These are phyloP conservation scores for Lates japonicus DNA, from an alignment of 2,797 vertebrate genomes.

Conservation along the genomic window DNA sequence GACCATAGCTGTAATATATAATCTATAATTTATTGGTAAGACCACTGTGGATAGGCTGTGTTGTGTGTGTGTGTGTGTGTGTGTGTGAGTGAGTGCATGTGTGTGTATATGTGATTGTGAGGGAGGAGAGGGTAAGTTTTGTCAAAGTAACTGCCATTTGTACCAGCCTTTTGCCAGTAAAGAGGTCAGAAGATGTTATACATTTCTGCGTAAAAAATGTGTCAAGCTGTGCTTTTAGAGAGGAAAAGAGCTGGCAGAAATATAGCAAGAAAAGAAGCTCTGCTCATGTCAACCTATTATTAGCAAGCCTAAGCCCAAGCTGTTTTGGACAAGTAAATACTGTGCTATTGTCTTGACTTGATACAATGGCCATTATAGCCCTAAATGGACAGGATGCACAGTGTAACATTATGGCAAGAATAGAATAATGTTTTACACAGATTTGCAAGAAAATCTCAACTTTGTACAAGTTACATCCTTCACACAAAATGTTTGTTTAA, in stretches of 20 bases:
- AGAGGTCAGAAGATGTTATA: constrained; percentile 38
- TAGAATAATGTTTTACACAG: not conserved
- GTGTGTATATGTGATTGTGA: constrained; percentile 1
- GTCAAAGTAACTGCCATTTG: constrained; percentile 6
- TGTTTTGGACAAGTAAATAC: constrained; percentile 28
- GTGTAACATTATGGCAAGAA: not conserved
- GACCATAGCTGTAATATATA: not conserved
- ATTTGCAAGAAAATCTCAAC: not conserved
- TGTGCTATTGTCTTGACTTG: constrained; percentile 32
- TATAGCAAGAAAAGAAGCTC: constrained; percentile 20
- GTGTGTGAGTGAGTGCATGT: not conserved
- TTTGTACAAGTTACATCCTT: not conserved
- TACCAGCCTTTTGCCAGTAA: constrained; percentile 19
- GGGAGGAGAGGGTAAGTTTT: constrained; percentile 16
- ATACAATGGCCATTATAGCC: constrained; percentile 9
- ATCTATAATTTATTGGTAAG: not conserved
- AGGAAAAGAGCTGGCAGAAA: constrained; percentile 25
- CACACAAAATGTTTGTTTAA: not conserved
- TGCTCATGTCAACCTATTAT: constrained; percentile 40
- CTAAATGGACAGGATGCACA: not conserved
- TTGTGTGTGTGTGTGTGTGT: not conserved
- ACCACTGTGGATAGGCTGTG: not conserved
- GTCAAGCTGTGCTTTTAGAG: constrained; percentile 38
- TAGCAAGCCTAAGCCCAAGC: not conserved
- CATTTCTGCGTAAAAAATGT: constrained; percentile 31